Evolutionary conservation across 2,888 invertebrate genomes (phyloP).

Genomic region (Ischnura elegans): DNA sequence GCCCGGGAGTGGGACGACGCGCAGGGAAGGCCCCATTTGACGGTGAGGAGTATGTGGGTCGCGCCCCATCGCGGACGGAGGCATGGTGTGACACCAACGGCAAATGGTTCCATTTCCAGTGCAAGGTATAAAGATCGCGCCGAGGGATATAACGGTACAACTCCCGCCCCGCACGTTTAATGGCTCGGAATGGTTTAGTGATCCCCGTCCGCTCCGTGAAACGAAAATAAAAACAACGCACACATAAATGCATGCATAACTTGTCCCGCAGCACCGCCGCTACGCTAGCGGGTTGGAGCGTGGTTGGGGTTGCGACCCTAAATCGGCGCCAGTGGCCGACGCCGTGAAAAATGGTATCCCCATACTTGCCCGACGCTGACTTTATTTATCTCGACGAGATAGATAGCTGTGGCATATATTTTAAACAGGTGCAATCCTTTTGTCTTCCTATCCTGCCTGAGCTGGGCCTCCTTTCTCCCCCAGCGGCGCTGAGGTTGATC

Average conservation of each 20-base stretch:
- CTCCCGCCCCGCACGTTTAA: neutral
- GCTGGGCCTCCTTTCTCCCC: neutral
- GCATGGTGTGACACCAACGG: neutral
- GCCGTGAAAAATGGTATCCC: neutral
- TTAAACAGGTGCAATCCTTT: neutral
- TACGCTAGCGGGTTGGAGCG: no score
- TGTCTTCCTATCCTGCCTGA: neutral
- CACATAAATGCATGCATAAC: neutral
- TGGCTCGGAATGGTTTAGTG: conserved; percentile 4
- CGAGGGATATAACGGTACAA: neutral
- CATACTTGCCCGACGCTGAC: neutral
- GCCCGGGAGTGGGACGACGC: neutral
- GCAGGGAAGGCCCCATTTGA: neutral
- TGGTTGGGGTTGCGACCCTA: neutral
- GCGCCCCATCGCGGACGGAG: neutral
- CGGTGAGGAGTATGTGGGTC: neutral
- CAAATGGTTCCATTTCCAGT: neutral
- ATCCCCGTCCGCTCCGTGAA: neutral
- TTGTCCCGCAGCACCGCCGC: no score
- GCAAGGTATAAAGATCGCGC: neutral
- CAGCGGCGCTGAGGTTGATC: no score
- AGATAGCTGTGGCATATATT: neutral
- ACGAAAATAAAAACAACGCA: neutral
- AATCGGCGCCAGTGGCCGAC: neutral
- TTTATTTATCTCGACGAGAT: neutral